Evolutionary conservation across 2,888 invertebrate species (phyloP), one percentile per base, ranked within the genome.

Genomic region (Cremastinae sp.): DNA sequence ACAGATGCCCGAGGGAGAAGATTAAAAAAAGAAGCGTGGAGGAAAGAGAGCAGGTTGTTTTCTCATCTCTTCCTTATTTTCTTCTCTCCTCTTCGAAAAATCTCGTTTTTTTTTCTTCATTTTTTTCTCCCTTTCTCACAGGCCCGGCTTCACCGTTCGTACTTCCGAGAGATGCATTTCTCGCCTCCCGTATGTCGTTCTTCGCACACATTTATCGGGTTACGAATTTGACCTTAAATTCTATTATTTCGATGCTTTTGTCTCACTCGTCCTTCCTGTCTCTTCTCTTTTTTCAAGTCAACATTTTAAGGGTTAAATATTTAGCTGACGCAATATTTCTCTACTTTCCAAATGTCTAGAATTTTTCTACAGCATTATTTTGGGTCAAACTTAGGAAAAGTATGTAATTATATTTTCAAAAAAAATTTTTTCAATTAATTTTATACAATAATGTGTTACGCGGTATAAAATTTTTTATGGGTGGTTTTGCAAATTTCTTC

Each of bases 151-250:
- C 68, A 65, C 75, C 75, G 61, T 69, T 49, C 43, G 37, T 39
- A 58, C 28, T 18, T 58, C 37, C 37, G 37, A 20, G 39, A 14
- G n/a, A 56, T 64, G 43, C 28, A 41, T 39, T 61, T 70, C 76
- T 58, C 79, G 80, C 70, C 75, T 59, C 28, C 80, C 80, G 78
- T 80, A 77, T 80, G 80, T 80, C 75, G 80, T 69, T 59, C 35
- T 53, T 49, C 56, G 41, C 45, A 45, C 10, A 20, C 41, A 72
- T 51, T 77, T 59, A 65, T 78, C 65, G 73, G 64, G 72, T 80
- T 74, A 80, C 77, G 68, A 77, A 58, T 73, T 49, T 77, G 65
- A 58, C 73, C 70, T 71, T 73, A 75, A 51, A 64, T 53, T 72
- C 64, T 78, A 58, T 79, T 79, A 74, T 71, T 74, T 75, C 18